phyloP scores from a whole-genome alignment of 2,888 invertebrate genomes.

The Melanchra persicariae region DNA sequence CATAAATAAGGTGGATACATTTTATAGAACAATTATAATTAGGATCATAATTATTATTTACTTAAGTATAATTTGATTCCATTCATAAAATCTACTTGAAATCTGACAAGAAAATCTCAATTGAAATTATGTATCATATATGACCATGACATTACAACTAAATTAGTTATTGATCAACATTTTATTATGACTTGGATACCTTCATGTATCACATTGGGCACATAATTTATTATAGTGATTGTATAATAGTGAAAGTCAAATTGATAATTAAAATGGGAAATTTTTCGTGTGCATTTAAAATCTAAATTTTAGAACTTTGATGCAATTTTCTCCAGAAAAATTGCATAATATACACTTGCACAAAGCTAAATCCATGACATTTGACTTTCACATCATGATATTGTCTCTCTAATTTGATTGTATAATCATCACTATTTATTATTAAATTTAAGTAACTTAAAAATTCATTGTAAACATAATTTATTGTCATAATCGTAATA shows the following conservation, averaged over 20 bases:
- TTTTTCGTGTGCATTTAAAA: constrained; percentile 58
- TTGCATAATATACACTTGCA: constrained; percentile 65
- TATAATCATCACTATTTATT: constrained; percentile 90
- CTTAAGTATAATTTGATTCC: constrained; percentile 58
- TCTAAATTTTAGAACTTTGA: constrained; percentile 47
- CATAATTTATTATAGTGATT: constrained; percentile 77
- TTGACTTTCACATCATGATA: constrained; percentile 86
- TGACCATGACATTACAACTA: constrained; percentile 85
- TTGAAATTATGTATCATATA: constrained; percentile 80
- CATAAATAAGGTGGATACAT: constrained; percentile 75
- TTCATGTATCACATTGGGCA: constrained; percentile 77
- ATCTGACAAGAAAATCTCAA: constrained; percentile 73
- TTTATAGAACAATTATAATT: constrained; percentile 70
- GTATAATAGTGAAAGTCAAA: constrained; percentile 81
- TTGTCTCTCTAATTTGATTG: constrained; percentile 89
- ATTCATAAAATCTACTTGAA: constrained; percentile 65
- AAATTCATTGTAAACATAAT: constrained; percentile 87
- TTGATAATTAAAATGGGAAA: constrained; percentile 57
- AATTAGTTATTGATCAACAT: constrained; percentile 88
- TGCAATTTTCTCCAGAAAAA: constrained; percentile 51
- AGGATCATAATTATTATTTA: constrained; percentile 66
- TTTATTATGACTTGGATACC: constrained; percentile 83
- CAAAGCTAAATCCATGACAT: constrained; percentile 70
- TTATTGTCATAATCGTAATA: constrained; percentile 89
- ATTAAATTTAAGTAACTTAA: constrained; percentile 89